A percentile compares a stretch with the other conserved stretches of the same genome.
Evolutionary conservation across 2,888 invertebrate species (phyloP).

Genomic region (Oxyscelio sp.): DNA sequence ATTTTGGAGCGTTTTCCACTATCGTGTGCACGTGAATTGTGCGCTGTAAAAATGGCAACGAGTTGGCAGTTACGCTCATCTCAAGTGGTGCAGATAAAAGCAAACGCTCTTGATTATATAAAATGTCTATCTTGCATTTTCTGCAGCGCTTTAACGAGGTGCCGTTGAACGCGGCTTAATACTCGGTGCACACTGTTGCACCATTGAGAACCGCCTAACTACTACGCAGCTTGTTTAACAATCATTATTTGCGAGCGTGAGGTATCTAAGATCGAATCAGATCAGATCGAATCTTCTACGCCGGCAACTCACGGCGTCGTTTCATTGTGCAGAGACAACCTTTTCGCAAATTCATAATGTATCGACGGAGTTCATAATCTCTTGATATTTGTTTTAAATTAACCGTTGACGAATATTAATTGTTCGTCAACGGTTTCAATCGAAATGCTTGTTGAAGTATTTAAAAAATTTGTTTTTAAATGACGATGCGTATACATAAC

Average conservation of each 20-base stretch:
- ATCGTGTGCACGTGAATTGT: slow-evolving; percentile 2
- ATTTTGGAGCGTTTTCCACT: slow-evolving; percentile 10
- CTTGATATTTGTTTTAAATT: not conserved
- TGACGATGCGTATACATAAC: too few relatives aligned
- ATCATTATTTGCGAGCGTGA: slow-evolving; percentile 86
- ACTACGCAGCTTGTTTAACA: slow-evolving; percentile 83
- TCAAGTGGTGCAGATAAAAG: slow-evolving; percentile 41
- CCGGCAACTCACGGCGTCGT: slow-evolving; percentile 67
- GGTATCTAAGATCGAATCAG: slow-evolving; percentile 79
- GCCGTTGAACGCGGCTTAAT: slow-evolving; percentile 79
- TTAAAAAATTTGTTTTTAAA: too few relatives aligned
- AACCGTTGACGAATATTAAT: too few relatives aligned
- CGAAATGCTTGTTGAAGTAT: too few relatives aligned
- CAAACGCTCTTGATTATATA: slow-evolving; percentile 52
- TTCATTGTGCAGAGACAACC: slow-evolving; percentile 71
- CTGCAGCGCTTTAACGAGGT: slow-evolving; percentile 83
- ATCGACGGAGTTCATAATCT: not conserved
- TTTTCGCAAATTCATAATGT: slow-evolving; percentile 9
- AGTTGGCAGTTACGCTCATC: slow-evolving; percentile 54
- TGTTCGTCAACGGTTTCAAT: too few relatives aligned
- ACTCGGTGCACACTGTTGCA: slow-evolving; percentile 81
- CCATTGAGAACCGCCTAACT: slow-evolving; percentile 71
- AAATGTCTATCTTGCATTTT: slow-evolving; percentile 72
- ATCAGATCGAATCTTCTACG: slow-evolving; percentile 77
- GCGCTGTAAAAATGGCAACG: slow-evolving; percentile 38